A percentile compares a stretch with the other conserved stretches of the same genome.
Evolutionary conservation across 2,888 invertebrate genomes (phyloP).

Genomic region (Dascillus cervinus): DNA sequence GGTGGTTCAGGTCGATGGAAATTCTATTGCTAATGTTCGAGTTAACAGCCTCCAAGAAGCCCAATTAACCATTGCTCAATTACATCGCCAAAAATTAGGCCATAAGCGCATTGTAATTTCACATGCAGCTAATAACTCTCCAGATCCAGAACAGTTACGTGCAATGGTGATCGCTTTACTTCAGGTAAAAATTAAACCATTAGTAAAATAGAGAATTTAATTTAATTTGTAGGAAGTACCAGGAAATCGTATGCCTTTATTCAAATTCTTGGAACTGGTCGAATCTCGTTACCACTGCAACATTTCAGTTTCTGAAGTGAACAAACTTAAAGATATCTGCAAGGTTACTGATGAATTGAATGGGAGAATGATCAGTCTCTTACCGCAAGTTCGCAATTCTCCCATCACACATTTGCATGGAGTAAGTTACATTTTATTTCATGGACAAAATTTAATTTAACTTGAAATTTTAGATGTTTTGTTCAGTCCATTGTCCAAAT

Average conservation of each 20-base stretch:
- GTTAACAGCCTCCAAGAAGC: conserved; percentile 60
- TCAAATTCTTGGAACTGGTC: conserved; percentile 75
- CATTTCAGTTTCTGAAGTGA: conserved; percentile 62
- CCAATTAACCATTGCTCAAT: conserved; percentile 68
- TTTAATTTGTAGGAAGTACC: conserved; percentile 57
- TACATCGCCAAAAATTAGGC: conserved; percentile 76
- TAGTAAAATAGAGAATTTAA: not conserved
- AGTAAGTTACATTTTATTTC: conserved; percentile 25
- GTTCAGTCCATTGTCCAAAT: conserved; percentile 56
- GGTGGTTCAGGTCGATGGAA: conserved; percentile 57
- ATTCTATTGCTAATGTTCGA: conserved; percentile 61
- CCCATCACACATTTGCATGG: conserved; percentile 41
- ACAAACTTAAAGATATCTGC: conserved; percentile 70
- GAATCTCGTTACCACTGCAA: conserved; percentile 74
- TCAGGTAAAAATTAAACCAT: conserved; percentile 35
- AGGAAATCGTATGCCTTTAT: conserved; percentile 64
- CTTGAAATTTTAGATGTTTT: too few species aligned
- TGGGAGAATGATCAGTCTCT: conserved; percentile 63
- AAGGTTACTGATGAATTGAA: conserved; percentile 61
- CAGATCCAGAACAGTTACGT: conserved; percentile 56
- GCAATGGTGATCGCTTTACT: conserved; percentile 67
- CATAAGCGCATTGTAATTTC: conserved; percentile 73
- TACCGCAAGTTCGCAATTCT: conserved; percentile 51
- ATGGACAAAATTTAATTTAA: too few species aligned
- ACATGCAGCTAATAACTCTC: conserved; percentile 53